These are phyloP conservation scores for Eulemur coronatus DNA, from an alignment of 2,797 vertebrate species.

Conservation along the genomic window DNA sequence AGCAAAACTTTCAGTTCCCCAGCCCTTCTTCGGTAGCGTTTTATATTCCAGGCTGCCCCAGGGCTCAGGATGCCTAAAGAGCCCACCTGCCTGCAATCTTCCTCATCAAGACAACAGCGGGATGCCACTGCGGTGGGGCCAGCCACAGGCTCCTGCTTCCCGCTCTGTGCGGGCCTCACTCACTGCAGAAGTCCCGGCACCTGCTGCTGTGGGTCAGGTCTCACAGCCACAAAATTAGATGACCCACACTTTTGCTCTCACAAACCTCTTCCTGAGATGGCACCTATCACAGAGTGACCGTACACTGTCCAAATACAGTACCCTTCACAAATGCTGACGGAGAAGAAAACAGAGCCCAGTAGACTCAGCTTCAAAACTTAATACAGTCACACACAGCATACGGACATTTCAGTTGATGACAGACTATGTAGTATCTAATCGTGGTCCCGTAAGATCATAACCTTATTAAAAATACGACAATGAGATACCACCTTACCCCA, in stretches of 20 bases:
- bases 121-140: fast-evolving
- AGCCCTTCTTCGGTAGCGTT: fast-evolving
- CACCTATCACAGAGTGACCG: background rate
- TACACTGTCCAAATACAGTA: background rate
- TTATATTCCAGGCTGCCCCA: no score
- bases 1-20: background rate
- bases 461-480: background rate
- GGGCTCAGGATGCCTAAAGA: background rate
- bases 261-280: background rate
- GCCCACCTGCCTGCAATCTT: fast-evolving
- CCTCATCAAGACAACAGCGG: background rate
- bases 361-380: background rate
- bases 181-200: background rate
- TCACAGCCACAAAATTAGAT: background rate
- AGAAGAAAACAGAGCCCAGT: background rate
- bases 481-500: background rate
- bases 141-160: background rate
- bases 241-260: background rate
- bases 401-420: background rate
- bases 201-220: fast-evolving
- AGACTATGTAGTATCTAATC: background rate
- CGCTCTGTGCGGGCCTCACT: background rate
- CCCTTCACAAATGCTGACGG: background rate
- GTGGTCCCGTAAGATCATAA: background rate
- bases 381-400: background rate